Evolutionary conservation across 1,140 invertebrate species (phyloP).

Genomic region (Tetramorium simillimum): DNA sequence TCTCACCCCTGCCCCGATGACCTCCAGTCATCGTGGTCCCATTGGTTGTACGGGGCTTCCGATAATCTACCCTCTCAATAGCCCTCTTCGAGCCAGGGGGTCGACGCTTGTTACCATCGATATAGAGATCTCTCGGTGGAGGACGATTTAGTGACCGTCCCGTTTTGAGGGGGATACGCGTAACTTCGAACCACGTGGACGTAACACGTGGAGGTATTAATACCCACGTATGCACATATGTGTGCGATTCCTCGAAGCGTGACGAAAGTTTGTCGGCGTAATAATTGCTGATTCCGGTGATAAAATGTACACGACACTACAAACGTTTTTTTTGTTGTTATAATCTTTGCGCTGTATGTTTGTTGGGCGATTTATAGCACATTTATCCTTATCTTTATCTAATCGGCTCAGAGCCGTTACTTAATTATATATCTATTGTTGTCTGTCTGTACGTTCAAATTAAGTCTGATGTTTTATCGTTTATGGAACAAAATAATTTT

Average conservation of each 20-base stretch:
- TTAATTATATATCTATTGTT: background rate
- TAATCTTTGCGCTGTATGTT: background rate
- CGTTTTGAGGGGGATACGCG: slow-evolving; percentile 37
- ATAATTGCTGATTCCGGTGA: background rate
- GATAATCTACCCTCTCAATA: slow-evolving; percentile 58
- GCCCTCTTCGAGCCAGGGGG: slow-evolving; percentile 30
- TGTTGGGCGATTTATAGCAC: background rate
- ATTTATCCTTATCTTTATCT: background rate
- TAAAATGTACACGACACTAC: background rate
- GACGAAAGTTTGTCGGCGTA: background rate
- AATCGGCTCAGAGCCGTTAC: background rate
- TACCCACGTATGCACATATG: background rate
- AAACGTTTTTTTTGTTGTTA: background rate
- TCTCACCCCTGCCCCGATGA: background rate
- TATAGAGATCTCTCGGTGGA: background rate
- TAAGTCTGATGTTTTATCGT: background rate
- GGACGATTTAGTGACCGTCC: slow-evolving; percentile 58
- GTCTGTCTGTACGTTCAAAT: background rate
- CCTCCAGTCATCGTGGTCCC: background rate
- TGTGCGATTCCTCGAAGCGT: background rate
- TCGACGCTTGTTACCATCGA: background rate
- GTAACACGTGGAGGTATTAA: slow-evolving; percentile 12
- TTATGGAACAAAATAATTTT: background rate
- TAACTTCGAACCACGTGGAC: slow-evolving; percentile 55
- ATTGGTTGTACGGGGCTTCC: background rate